phyloP scores from a whole-genome alignment of 1,140 invertebrate genomes.

The Periplaneta americana region DNA sequence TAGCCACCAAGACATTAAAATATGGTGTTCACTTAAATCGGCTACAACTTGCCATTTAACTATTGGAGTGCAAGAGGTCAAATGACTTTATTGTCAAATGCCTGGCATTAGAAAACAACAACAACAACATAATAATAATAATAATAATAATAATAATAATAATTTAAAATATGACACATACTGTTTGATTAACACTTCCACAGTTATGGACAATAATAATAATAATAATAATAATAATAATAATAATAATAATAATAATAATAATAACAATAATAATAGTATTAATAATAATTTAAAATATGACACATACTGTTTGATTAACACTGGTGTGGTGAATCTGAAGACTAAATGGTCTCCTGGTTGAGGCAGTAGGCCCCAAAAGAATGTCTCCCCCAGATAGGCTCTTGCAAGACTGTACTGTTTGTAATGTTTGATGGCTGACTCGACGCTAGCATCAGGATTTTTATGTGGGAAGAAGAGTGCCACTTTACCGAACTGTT shows the following conservation, averaged over 20 bases:
- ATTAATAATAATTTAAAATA: no score
- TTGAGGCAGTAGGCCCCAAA: conserved; percentile 87
- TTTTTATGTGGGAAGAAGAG: conserved; percentile 79
- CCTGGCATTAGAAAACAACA: no score
- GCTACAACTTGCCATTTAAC: no score
- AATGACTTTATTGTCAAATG: no score
- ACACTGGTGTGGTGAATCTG: conserved; percentile 69
- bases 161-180: conserved; percentile 39
- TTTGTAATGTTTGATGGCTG: conserved; percentile 79
- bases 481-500: conserved; percentile 85
- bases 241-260: background rate
- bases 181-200: conserved; percentile 67
- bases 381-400: conserved; percentile 85
- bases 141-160: no score
- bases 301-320: conserved; percentile 62
- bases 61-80: no score
- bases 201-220: no score
- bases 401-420: conserved; percentile 75
- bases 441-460: conserved; percentile 66
- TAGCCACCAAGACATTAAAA: no score
- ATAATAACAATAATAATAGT: background rate
- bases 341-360: conserved; percentile 78
- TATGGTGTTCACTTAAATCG: no score
- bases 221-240: background rate
- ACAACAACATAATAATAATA: background rate